Evolutionary conservation across 2,888 invertebrate species (phyloP).

Genomic region (Willowsia nigromaculata): DNA sequence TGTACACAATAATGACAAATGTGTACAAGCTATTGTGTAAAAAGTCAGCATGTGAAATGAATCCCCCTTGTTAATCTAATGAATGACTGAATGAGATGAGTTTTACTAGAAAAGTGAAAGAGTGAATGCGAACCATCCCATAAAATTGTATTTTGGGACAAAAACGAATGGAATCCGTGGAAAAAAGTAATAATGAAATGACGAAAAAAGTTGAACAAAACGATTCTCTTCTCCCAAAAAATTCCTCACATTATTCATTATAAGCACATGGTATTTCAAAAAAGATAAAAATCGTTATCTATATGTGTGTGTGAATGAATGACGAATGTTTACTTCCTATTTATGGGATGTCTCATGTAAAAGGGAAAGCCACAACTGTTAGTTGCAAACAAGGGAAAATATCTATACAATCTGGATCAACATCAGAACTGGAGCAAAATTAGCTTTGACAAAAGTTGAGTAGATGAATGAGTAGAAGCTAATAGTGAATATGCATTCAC

Average conservation of each 20-base stretch:
- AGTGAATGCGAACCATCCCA: constrained; percentile 33
- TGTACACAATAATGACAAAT: constrained; percentile 16
- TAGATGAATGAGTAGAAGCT: not conserved
- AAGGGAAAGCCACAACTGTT: too few relatives aligned
- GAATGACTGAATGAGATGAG: constrained; percentile 56
- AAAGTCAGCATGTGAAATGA: constrained; percentile 70
- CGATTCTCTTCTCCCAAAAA: constrained; percentile 7
- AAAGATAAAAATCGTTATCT: constrained; percentile 44
- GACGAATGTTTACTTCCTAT: too few relatives aligned
- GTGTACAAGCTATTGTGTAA: constrained; percentile 53
- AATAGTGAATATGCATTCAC: too few relatives aligned
- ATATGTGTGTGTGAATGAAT: constrained; percentile 19
- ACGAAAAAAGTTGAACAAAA: constrained; percentile 5
- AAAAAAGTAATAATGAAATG: constrained; percentile 12
- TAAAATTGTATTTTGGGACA: constrained; percentile 52
- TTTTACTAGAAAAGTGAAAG: constrained; percentile 47
- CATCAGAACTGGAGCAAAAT: not conserved
- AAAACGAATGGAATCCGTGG: constrained; percentile 26
- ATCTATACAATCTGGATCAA: not conserved
- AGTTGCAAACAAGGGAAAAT: too few relatives aligned
- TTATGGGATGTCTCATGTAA: too few relatives aligned
- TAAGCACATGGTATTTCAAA: not conserved
- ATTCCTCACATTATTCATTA: constrained; percentile 31
- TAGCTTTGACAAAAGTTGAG: not conserved
- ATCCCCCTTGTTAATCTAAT: constrained; percentile 50